These are phyloP conservation scores for Ameiurus melas DNA, from an alignment of 2,113 vertebrate genomes.

Conservation along the genomic window DNA sequence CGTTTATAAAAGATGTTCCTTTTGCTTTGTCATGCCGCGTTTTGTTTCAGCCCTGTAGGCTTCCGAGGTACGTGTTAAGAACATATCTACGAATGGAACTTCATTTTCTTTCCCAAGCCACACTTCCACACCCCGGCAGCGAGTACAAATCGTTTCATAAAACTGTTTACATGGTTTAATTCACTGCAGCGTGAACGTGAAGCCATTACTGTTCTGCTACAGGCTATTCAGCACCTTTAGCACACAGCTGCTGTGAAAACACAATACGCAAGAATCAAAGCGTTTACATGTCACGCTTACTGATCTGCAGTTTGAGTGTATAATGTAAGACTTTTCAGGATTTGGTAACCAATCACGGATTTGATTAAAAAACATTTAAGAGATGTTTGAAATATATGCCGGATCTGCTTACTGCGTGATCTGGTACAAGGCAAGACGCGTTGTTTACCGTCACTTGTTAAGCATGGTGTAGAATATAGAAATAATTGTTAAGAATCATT, in stretches of 20 bases:
- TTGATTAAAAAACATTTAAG: neutral
- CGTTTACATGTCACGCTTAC: neutral
- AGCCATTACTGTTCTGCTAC: neutral
- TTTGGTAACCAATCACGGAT: neutral
- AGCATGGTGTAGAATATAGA: neutral
- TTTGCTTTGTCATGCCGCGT: neutral
- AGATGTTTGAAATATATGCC: neutral
- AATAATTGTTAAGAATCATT: neutral
- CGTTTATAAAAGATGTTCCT: neutral
- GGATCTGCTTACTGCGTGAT: neutral
- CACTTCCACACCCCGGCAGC: neutral
- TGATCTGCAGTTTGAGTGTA: neutral
- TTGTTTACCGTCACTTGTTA: neutral
- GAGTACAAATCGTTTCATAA: conserved; percentile 12
- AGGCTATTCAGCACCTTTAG: neutral
- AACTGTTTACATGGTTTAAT: conserved; percentile 19
- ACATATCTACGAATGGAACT: neutral
- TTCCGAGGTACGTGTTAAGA: neutral
- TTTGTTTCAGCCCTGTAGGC: neutral
- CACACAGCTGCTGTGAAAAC: neutral
- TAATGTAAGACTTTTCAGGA: neutral
- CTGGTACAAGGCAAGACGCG: neutral
- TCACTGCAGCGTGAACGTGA: neutral
- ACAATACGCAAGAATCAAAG: neutral
- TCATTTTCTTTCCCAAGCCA: neutral